These are phyloP conservation scores for Pogonocichla stellata DNA, from an alignment of 2,113 vertebrate species.

Conservation along the genomic window DNA sequence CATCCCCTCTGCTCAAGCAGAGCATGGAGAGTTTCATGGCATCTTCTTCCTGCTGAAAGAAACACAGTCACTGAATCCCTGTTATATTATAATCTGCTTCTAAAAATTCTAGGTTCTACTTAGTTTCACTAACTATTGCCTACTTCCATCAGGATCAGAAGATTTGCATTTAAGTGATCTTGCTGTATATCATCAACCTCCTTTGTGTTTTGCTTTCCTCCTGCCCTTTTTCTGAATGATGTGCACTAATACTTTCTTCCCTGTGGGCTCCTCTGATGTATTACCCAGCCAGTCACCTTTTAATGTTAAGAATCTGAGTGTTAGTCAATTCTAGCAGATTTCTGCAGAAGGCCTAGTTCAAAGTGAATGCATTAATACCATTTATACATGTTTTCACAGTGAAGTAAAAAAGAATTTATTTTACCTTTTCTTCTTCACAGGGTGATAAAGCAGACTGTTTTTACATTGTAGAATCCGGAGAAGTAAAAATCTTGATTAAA, in stretches of 20 bases:
- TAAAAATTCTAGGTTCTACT: background rate
- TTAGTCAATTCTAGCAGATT: background rate
- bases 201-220: background rate
- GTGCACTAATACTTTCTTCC: background rate
- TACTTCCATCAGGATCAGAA: background rate
- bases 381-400: background rate
- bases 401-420: background rate
- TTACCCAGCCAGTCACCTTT: background rate
- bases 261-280: background rate
- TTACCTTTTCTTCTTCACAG: conserved; percentile 68
- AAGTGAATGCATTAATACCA: background rate
- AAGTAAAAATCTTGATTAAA: conserved; percentile 92
- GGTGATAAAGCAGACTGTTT: conserved; percentile 95
- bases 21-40: background rate
- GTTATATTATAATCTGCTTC: background rate
- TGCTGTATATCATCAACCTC: background rate
- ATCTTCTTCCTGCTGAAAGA: background rate
- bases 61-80: background rate
- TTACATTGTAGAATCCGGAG: conserved; percentile 93
- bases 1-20: background rate
- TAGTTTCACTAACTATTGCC: background rate
- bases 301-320: background rate
- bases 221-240: background rate
- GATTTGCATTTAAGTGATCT: background rate
- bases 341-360: background rate